Evolutionary conservation across 2,797 vertebrate species (phyloP), one percentile per base, ranked within the genome.

Genomic region (Agapornis canus): DNA sequence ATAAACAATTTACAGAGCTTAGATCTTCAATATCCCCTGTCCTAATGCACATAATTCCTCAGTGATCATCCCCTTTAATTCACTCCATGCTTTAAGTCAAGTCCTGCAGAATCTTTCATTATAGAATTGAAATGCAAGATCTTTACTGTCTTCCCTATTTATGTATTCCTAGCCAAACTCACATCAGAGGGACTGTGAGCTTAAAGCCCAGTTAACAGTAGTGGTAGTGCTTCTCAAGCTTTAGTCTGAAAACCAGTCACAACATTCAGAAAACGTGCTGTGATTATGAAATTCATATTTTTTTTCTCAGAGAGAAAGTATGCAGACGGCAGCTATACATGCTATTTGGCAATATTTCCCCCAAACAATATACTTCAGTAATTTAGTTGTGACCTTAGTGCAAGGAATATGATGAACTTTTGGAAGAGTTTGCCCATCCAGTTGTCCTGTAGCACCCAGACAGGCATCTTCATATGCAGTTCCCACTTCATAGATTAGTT

Each of bases 21-120:
- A 84, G 42, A 78, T 86, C 51, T 77, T 92, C n/a, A 52, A 60
- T 80, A 9, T 87, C 82, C 79, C 72, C 60, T 80, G 72, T 45
- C 61, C 37, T 89, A 81, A 60, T 1, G 5, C 87, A 79, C 91
- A n/a, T 73, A 73, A 68, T 85, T 91, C 32, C 37, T 72, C 65
- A 47, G 47, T 73, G 48, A 68, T 66, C 7, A 96, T 96, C 91
- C 91, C 96, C 92, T 94, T 91, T 82, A 91, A 69, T 82, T 91
- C 45, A 57, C 47, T 82, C 79, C 66, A 56, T 72, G 27, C 39
- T 86, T 45, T 70, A 37, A 79, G 32, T 61, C 75, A 37, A 79
- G 37, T 59, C 75, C 80, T 91, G 75, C 51, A 85, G n/a, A 92
- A 85, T 78, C 31, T 91, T 92, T 86, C 52, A 59, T 29, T 64